These are phyloP conservation scores for Takifugu bimaculatus DNA, from an alignment of 2,113 vertebrate species.

Conservation along the genomic window DNA sequence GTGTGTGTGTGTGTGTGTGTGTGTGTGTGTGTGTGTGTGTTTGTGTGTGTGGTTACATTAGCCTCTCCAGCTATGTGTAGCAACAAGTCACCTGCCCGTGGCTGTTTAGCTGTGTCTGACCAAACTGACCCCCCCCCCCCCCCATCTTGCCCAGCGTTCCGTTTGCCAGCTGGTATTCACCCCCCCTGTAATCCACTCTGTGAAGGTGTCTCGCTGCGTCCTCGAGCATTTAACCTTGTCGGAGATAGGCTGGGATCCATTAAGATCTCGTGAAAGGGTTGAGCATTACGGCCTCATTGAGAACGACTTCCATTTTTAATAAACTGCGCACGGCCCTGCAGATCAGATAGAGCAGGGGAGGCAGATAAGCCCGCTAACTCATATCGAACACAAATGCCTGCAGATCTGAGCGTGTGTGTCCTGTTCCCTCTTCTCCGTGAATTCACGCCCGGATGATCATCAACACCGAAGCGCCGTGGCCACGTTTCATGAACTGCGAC, in stretches of 20 bases:
- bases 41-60: not conserved
- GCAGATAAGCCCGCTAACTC: conserved; percentile 70
- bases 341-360: conserved; percentile 64
- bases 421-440: not conserved
- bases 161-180: conserved; percentile 48
- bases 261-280: conserved; percentile 67
- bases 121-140: not conserved
- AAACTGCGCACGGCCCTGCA: conserved; percentile 66
- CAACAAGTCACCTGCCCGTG: not conserved
- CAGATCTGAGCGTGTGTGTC: conserved; percentile 35
- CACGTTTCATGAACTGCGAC: conserved; percentile 16
- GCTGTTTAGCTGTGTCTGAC: not conserved
- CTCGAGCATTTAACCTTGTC: conserved; percentile 74
- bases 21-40: too few species aligned
- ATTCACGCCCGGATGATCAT: conserved; percentile 36
- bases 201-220: conserved; percentile 49
- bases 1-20: too few species aligned
- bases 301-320: conserved; percentile 78
- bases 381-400: conserved; percentile 49
- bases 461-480: conserved; percentile 15
- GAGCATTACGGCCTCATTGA: conserved; percentile 71
- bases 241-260: conserved; percentile 67
- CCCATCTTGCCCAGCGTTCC: conserved; percentile 7
- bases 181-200: conserved; percentile 51
- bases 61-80: not conserved